These are phyloP conservation scores for Nasonovia ribisnigri DNA, from an alignment of 2,888 invertebrate species.

Conservation along the genomic window DNA sequence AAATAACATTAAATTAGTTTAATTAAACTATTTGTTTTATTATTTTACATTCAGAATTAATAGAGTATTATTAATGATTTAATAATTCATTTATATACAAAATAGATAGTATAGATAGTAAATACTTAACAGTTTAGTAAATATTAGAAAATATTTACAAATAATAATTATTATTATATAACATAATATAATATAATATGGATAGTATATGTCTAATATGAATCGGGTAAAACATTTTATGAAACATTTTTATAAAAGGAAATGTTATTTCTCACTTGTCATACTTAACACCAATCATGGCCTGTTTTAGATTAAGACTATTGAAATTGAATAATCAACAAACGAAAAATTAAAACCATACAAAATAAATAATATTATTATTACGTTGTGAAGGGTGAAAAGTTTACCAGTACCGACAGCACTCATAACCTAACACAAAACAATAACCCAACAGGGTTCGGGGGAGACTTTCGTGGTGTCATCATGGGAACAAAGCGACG, in stretches of 20 bases:
- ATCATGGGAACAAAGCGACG: conserved; percentile 60
- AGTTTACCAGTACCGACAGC: conserved; percentile 23
- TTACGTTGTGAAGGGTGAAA: conserved; percentile 44
- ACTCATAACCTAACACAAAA: conserved; percentile 52
- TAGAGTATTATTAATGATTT: background rate
- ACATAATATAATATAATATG: background rate
- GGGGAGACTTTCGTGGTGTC: conserved; percentile 61
- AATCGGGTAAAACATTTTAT: background rate
- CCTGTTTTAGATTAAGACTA: background rate
- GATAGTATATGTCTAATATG: background rate
- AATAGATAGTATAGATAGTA: background rate
- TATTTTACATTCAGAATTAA: background rate
- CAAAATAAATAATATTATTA: conserved; percentile 43
- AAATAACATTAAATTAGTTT: background rate
- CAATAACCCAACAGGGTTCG: conserved; percentile 35
- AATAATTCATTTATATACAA: background rate
- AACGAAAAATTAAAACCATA: conserved; percentile 26
- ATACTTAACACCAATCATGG: background rate
- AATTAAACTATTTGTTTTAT: background rate
- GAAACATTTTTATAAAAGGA: background rate
- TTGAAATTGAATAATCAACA: conserved; percentile 3
- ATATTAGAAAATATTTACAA: background rate
- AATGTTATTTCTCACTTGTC: background rate
- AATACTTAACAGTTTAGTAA: background rate
- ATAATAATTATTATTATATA: background rate